These are phyloP conservation scores for Eulithis testata DNA, from an alignment of 2,888 invertebrate genomes.

Conservation along the genomic window DNA sequence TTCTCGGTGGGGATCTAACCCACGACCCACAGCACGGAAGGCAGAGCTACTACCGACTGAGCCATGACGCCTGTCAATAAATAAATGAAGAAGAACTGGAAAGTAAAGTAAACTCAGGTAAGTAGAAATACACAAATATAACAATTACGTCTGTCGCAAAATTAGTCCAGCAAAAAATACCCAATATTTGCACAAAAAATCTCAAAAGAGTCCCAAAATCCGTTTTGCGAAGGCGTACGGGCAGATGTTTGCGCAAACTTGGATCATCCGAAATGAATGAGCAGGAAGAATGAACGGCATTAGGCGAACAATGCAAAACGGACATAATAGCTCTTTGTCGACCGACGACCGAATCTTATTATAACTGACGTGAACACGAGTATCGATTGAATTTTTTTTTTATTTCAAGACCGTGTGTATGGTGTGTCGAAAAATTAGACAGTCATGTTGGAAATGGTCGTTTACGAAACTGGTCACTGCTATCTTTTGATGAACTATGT, in stretches of 20 bases:
- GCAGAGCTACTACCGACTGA: no score
- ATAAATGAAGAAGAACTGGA: background rate
- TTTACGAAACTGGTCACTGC: constrained; percentile 5
- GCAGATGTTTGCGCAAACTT: constrained; percentile 73
- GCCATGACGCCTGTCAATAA: no score
- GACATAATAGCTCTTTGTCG: constrained; percentile 66
- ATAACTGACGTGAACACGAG: constrained; percentile 63
- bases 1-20: no score
- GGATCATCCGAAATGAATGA: constrained; percentile 48
- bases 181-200: constrained; percentile 41
- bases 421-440: constrained; percentile 16
- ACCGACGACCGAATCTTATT: constrained; percentile 65
- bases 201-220: constrained; percentile 27
- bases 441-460: constrained; percentile 13
- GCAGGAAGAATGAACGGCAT: constrained; percentile 62
- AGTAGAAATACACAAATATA: constrained; percentile 3
- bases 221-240: constrained; percentile 49
- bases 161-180: constrained; percentile 32
- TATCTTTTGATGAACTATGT: constrained; percentile 1
- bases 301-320: constrained; percentile 60
- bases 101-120: background rate
- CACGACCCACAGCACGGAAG: no score
- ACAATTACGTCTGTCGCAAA: constrained; percentile 8
- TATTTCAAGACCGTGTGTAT: constrained; percentile 32
- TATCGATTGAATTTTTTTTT: constrained; percentile 36